Percentiles rank a stretch among this genome's conserved stretches.
Conservation (phyloP, 2,888 invertebrate species). For the Drosophila histrio region DNA sequence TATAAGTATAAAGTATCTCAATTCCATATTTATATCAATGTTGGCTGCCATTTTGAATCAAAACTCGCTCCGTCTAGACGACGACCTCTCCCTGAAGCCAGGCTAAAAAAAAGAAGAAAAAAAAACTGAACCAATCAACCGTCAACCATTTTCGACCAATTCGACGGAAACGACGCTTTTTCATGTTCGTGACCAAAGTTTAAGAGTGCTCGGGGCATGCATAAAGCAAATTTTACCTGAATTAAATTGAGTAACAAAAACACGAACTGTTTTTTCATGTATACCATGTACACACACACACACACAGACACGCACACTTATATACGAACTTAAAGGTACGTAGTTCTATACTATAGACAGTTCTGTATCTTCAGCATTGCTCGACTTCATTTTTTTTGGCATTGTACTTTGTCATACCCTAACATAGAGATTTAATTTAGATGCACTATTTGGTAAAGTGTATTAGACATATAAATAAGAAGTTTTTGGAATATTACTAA, state of each 20-base stretch:
- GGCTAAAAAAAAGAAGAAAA: constrained; percentile 9
- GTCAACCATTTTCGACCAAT: constrained; percentile 75
- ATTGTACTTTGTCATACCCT: constrained; percentile 24
- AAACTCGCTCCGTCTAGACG: constrained; percentile 49
- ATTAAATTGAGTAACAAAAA: constrained; percentile 82
- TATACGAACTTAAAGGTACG: constrained; percentile 15
- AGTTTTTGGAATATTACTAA: neutral
- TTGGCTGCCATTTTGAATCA: constrained; percentile 68
- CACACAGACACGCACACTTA: neutral
- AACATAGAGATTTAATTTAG: neutral
- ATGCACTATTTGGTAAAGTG: neutral
- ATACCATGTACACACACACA: constrained; percentile 8
- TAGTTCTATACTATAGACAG: constrained; percentile 14
- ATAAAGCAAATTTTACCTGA: constrained; percentile 77
- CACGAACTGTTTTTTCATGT: constrained; percentile 65
- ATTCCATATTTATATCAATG: constrained; percentile 23
- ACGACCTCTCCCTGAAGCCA: constrained; percentile 27
- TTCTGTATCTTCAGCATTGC: constrained; percentile 1
- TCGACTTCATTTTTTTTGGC: constrained; percentile 11
- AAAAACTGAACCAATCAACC: constrained; percentile 77
- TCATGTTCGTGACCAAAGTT: constrained; percentile 77
- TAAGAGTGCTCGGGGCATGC: constrained; percentile 48
- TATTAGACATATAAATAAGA: neutral
- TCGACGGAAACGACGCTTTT: constrained; percentile 75
- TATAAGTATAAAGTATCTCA: neutral